Conservation (phyloP, 2,888 invertebrate species). For the Eueremaeus valkanovi region DNA sequence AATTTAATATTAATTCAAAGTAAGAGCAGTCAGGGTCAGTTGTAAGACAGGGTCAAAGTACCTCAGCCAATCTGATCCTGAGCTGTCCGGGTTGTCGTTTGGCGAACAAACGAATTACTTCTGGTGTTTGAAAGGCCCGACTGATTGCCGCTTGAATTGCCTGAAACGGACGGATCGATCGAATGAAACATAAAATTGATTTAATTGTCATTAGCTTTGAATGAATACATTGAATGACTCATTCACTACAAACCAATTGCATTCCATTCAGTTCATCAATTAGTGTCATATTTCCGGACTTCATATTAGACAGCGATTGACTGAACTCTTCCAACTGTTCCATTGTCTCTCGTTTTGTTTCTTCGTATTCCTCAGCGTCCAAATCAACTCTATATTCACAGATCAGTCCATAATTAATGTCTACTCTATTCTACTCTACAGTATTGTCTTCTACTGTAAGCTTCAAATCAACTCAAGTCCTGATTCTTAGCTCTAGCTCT, state of each 20-base stretch:
- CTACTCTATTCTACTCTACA: too few relatives aligned
- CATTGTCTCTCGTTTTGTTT: conserved; percentile 65
- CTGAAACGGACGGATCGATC: conserved; percentile 51
- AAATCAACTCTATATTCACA: conserved; percentile 59
- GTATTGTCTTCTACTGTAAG: too few relatives aligned
- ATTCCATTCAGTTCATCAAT: conserved; percentile 63
- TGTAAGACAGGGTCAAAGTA: conserved; percentile 49
- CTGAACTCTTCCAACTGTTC: conserved; percentile 68
- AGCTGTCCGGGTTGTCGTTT: conserved; percentile 65
- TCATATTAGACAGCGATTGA: conserved; percentile 61
- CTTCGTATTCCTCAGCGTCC: conserved; percentile 63
- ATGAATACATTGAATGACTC: too few relatives aligned
- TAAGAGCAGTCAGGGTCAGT: neutral
- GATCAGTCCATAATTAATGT: neutral
- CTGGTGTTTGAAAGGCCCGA: conserved; percentile 69
- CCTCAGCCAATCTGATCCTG: conserved; percentile 59
- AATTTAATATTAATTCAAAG: conserved; percentile 11
- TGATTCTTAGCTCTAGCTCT: too few relatives aligned
- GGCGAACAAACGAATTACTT: conserved; percentile 68
- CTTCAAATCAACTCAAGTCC: neutral
- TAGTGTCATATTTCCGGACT: conserved; percentile 63
- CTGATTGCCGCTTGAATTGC: conserved; percentile 70
- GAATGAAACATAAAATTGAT: conserved; percentile 27
- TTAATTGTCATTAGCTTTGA: neutral
- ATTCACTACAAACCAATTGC: conserved; percentile 61